Percentiles rank a stretch among this genome's conserved stretches.
phyloP scores from a whole-genome alignment of 1,140 invertebrate genomes.

The Coenobita brevimanus region DNA sequence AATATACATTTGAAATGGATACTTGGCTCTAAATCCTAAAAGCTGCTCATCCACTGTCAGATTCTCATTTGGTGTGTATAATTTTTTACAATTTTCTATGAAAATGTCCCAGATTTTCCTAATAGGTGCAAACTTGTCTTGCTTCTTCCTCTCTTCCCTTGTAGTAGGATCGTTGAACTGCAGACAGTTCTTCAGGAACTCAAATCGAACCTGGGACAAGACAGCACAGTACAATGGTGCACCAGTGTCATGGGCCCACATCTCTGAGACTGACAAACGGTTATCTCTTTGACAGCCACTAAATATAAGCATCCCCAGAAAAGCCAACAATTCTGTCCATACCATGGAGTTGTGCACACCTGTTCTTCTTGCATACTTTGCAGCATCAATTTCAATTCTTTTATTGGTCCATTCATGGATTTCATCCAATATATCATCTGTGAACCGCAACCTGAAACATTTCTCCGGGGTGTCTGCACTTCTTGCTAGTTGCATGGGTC shows the following conservation, averaged over 20 bases:
- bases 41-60: too few relatives aligned
- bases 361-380: conserved; percentile 28
- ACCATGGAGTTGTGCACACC: neutral
- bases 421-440: conserved; percentile 14
- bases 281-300: too few relatives aligned
- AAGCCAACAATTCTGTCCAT: conserved; percentile 10
- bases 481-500: conserved; percentile 6
- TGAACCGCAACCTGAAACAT: conserved; percentile 22
- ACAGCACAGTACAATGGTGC: conserved; percentile 29
- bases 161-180: conserved; percentile 70
- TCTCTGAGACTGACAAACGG: conserved; percentile 9
- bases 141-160: conserved; percentile 41
- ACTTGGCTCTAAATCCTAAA: too few relatives aligned
- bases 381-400: conserved; percentile 15
- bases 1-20: too few relatives aligned
- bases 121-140: conserved; percentile 69
- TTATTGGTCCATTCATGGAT: conserved; percentile 35
- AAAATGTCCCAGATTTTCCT: conserved; percentile 67
- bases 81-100: neutral
- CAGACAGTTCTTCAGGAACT: conserved; percentile 32
- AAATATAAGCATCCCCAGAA: conserved; percentile 35
- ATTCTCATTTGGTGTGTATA: conserved; percentile 67
- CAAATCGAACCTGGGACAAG: conserved; percentile 21
- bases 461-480: conserved; percentile 26
- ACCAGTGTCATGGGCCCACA: conserved; percentile 4